A percentile compares a stretch with the other conserved stretches of the same genome.
phyloP scores from a whole-genome alignment of 2,113 vertebrate genomes.

The Ardeotis arabs region DNA sequence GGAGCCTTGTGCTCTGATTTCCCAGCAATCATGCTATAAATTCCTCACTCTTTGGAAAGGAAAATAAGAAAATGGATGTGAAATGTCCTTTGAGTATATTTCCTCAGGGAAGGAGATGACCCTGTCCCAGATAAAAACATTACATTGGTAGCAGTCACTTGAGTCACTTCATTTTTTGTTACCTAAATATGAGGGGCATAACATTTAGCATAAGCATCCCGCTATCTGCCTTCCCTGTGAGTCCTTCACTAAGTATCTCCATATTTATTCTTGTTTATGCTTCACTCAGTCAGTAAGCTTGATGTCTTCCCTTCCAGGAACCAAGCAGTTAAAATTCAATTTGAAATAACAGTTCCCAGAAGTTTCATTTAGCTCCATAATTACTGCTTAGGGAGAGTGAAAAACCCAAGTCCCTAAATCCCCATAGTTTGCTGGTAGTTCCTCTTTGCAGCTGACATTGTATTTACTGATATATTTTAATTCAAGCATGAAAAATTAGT shows the following conservation, averaged over 20 bases:
- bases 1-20: background rate
- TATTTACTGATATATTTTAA: conserved; percentile 50
- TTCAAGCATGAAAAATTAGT: conserved; percentile 32
- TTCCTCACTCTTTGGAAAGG: background rate
- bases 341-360: conserved; percentile 26
- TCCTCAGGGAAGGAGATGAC: background rate
- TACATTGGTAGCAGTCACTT: background rate
- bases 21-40: background rate
- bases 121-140: background rate
- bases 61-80: background rate
- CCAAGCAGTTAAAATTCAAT: conserved; percentile 35
- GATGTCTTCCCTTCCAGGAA: background rate
- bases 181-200: background rate
- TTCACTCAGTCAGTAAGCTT: background rate
- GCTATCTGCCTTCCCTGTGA: background rate
- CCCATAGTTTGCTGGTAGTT: background rate
- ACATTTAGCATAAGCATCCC: background rate
- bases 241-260: background rate
- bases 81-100: background rate
- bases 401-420: background rate
- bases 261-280: background rate
- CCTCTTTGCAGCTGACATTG: background rate
- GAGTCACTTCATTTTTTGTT: background rate
- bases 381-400: background rate
- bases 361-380: conserved; percentile 49